A percentile compares a stretch with the other conserved stretches of the same genome.
These are phyloP conservation scores for Neofelis nebulosa DNA, from an alignment of 2,113 vertebrate species.

Conservation along the genomic window DNA sequence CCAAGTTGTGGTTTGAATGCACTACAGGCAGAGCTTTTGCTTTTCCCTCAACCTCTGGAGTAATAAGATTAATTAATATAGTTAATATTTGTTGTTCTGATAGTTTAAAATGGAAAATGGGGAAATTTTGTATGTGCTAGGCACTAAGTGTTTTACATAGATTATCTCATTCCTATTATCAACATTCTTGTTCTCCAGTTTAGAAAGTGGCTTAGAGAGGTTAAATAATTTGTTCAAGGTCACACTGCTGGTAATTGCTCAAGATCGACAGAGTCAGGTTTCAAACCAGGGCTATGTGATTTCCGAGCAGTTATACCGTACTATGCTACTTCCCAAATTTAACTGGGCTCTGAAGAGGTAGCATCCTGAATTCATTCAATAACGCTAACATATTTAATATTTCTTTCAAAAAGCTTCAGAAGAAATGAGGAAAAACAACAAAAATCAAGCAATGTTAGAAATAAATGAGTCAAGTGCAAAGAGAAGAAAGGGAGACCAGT, in stretches of 20 bases:
- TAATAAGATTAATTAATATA: conserved; percentile 43
- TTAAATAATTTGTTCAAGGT: conserved; percentile 57
- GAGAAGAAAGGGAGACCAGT: not conserved
- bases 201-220: conserved; percentile 48
- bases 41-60: not conserved
- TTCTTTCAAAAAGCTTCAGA: conserved; percentile 11
- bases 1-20: not conserved
- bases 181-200: conserved; percentile 42
- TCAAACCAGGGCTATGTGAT: not conserved
- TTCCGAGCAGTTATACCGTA: not conserved
- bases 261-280: not conserved
- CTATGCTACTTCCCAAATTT: not conserved
- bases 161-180: conserved; percentile 33
- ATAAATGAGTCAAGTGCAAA: not conserved
- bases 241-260: conserved; percentile 10
- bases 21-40: not conserved
- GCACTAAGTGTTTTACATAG: conserved; percentile 19
- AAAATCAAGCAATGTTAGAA: conserved; percentile 3
- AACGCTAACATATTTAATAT: not conserved
- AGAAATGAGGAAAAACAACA: not conserved
- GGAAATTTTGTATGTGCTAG: not conserved
- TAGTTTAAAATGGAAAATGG: conserved; percentile 29
- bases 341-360: not conserved
- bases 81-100: conserved; percentile 35
- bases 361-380: not conserved